phyloP scores from a whole-genome alignment of 1,140 invertebrate genomes.

The Lordiphosa collinella region DNA sequence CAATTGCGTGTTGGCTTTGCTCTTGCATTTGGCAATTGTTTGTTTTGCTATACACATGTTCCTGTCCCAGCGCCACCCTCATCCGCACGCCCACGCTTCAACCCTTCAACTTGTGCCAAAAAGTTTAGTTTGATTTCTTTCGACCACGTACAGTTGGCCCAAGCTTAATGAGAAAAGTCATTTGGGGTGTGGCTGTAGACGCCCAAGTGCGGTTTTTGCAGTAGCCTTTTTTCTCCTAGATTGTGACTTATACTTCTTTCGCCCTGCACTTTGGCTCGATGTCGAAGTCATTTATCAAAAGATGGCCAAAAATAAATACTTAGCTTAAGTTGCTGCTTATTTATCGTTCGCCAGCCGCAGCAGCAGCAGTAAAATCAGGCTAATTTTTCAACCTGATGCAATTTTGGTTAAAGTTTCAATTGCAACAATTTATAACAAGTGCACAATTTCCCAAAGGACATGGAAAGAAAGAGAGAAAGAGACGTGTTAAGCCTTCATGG shows the following conservation, averaged over 20 bases:
- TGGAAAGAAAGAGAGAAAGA: no score
- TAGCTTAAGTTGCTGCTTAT: constrained; percentile 54
- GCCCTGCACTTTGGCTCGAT: neutral
- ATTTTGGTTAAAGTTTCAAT: constrained; percentile 65
- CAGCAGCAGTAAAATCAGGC: constrained; percentile 43
- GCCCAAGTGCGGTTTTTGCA: constrained; percentile 32
- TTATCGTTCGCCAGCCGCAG: constrained; percentile 42
- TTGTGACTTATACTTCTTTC: neutral
- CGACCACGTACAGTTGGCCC: constrained; percentile 48
- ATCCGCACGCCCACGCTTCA: constrained; percentile 22
- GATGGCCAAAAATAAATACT: constrained; percentile 53
- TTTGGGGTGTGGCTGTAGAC: constrained; percentile 32
- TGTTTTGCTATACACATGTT: constrained; percentile 71
- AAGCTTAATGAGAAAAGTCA: constrained; percentile 70
- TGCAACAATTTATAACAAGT: constrained; percentile 49
- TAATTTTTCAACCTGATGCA: constrained; percentile 55
- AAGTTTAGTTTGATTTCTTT: constrained; percentile 61
- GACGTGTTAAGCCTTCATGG: no score
- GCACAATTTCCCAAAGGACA: neutral
- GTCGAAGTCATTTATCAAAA: constrained; percentile 72
- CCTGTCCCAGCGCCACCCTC: neutral
- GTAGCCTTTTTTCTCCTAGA: neutral
- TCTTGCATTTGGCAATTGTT: constrained; percentile 58
- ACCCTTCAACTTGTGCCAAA: constrained; percentile 22
- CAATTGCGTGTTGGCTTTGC: constrained; percentile 25